phyloP scores from a whole-genome alignment of 2,113 vertebrate genomes.

The Ondatra zibethicus region DNA sequence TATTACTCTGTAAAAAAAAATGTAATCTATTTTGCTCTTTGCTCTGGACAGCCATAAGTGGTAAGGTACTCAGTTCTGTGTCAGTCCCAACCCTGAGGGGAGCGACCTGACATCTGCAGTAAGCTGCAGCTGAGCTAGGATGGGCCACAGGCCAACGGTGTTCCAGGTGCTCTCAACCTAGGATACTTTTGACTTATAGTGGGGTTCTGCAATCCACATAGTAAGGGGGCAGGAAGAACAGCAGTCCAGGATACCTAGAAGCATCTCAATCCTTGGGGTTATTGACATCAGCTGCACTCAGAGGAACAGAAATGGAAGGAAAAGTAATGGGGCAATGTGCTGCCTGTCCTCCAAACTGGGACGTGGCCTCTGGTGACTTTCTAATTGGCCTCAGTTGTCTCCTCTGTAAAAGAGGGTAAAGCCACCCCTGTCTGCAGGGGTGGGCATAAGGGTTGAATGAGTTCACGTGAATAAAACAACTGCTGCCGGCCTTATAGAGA shows the following conservation, averaged over 20 bases:
- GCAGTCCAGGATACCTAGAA: not conserved
- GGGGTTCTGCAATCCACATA: not conserved
- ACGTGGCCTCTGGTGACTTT: not conserved
- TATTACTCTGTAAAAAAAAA: not conserved
- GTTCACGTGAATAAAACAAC: not conserved
- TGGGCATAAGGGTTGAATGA: not conserved
- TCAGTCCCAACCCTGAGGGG: not conserved
- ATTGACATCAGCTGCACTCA: no score
- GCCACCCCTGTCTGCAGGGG: not conserved
- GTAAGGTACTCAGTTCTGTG: no score
- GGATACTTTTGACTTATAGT: not conserved
- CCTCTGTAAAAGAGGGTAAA: not conserved
- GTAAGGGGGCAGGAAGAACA: not conserved
- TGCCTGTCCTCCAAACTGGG: not conserved
- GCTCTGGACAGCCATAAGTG: not conserved
- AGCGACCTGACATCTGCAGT: not conserved
- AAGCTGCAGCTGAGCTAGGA: not conserved
- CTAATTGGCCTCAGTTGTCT: not conserved
- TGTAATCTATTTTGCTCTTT: not conserved
- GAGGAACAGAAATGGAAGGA: not conserved
- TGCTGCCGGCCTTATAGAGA: not conserved
- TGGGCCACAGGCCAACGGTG: not conserved
- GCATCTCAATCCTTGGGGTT: fast-evolving
- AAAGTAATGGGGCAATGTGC: not conserved
- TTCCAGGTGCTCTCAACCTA: not conserved